Percentiles rank a stretch among this genome's conserved stretches.
These are phyloP conservation scores for Noctua janthe DNA, from an alignment of 2,888 invertebrate genomes.

Conservation along the genomic window DNA sequence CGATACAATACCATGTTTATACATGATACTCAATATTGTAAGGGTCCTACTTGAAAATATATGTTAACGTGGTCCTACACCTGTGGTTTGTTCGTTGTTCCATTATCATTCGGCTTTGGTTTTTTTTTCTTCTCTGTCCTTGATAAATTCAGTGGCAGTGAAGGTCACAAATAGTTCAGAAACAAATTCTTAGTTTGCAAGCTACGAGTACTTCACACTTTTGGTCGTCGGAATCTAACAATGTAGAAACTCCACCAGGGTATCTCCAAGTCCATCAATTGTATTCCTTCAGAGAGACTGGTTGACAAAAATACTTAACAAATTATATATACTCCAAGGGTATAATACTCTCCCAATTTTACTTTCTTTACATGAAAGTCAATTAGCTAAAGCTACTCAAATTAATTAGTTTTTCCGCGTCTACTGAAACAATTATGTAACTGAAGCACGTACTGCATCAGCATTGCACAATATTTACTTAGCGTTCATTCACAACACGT, in stretches of 20 bases:
- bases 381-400: conserved; percentile 25
- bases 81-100: conserved; percentile 33
- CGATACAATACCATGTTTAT: conserved; percentile 67
- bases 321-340: background rate
- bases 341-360: background rate
- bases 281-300: background rate
- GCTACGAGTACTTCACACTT: background rate
- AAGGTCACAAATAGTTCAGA: background rate
- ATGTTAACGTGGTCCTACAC: conserved; percentile 41
- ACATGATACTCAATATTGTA: conserved; percentile 65
- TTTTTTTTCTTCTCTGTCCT: conserved; percentile 4
- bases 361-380: conserved; percentile 8
- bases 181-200: background rate
- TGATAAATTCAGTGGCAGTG: conserved; percentile 4
- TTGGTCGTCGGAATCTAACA: background rate
- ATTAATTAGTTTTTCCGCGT: conserved; percentile 27
- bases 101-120: background rate
- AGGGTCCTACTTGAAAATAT: conserved; percentile 51
- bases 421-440: conserved; percentile 14
- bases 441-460: conserved; percentile 39
- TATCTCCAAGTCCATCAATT: background rate
- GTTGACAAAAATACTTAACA: background rate
- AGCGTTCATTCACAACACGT: conserved; percentile 21
- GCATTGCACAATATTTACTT: conserved; percentile 47
- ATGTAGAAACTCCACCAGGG: background rate